Percentiles rank a stretch among this genome's conserved stretches.
Conservation (phyloP, 2,113 vertebrate genomes). For the Erpornis zantholeuca region DNA sequence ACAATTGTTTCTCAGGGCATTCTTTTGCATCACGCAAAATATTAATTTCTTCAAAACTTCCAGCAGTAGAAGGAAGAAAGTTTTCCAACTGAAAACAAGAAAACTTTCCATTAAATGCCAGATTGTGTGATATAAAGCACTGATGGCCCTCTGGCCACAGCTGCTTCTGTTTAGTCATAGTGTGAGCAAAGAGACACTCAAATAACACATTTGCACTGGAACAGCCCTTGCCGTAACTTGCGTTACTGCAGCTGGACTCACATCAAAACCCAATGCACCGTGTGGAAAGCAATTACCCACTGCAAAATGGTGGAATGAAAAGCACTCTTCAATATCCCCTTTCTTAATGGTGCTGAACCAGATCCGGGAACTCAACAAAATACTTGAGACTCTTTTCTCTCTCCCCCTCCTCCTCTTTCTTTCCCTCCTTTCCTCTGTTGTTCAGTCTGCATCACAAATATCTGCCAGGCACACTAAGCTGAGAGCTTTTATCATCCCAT, state of each 20-base stretch:
- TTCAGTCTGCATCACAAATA: not conserved
- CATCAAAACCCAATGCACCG: slow-evolving; percentile 67
- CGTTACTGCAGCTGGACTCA: slow-evolving; percentile 70
- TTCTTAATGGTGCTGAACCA: slow-evolving; percentile 54
- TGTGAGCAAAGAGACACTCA: slow-evolving; percentile 65
- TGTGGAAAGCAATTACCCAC: slow-evolving; percentile 66
- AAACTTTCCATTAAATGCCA: slow-evolving; percentile 71
- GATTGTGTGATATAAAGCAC: slow-evolving; percentile 64
- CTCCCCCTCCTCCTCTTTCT: not conserved
- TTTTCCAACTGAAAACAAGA: slow-evolving; percentile 44
- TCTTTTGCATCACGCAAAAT: slow-evolving; percentile 48
- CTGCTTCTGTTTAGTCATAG: slow-evolving; percentile 81
- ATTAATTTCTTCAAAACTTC: slow-evolving; percentile 61
- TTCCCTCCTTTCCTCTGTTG: not conserved
- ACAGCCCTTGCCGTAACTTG: slow-evolving; percentile 63
- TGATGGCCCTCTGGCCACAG: slow-evolving; percentile 74
- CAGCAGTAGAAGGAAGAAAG: slow-evolving; percentile 44
- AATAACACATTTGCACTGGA: slow-evolving; percentile 70
- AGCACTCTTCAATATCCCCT: slow-evolving; percentile 47
- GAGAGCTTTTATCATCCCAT: not conserved
- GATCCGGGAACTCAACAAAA: slow-evolving; percentile 44
- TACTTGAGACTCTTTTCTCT: not conserved
- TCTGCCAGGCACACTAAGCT: not conserved
- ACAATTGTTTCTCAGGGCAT: slow-evolving; percentile 14
- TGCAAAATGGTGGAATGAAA: slow-evolving; percentile 71